A percentile compares a stretch with the other conserved stretches of the same genome.
Evolutionary conservation across 2,113 vertebrate genomes (phyloP).

Genomic region (Laticauda laticaudata): DNA sequence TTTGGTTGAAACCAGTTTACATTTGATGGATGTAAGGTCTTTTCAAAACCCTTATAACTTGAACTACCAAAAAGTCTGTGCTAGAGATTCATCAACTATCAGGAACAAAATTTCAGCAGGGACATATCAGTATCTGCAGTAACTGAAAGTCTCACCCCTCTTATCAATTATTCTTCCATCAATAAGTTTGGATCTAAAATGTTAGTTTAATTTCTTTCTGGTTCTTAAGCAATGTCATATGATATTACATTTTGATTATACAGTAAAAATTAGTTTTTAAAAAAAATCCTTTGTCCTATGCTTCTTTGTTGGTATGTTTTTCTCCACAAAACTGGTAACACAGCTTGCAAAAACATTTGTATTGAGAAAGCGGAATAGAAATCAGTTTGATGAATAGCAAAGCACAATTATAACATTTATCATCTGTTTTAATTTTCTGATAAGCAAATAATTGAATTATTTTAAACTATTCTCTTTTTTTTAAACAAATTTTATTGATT

Average conservation of each 20-base stretch:
- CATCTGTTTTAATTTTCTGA: accelerated
- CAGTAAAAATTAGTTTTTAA: background rate
- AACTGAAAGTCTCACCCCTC: background rate
- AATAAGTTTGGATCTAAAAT: background rate
- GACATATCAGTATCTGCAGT: background rate
- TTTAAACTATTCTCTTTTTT: background rate
- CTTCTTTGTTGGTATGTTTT: background rate
- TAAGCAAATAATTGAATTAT: background rate
- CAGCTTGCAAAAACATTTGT: background rate
- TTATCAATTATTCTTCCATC: background rate
- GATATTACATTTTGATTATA: background rate
- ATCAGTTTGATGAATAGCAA: background rate
- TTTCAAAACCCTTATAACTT: background rate
- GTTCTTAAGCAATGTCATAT: background rate
- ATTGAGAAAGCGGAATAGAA: background rate
- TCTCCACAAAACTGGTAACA: background rate
- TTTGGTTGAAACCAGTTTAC: background rate
- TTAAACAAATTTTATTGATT: no score
- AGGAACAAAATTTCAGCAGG: background rate
- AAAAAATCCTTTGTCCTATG: background rate
- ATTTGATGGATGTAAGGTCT: background rate
- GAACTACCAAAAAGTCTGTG: background rate
- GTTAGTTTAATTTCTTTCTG: background rate
- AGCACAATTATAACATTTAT: background rate
- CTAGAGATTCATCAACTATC: background rate